Evolutionary conservation across 2,888 invertebrate genomes (phyloP), one percentile per base, ranked within the genome.

Genomic region (Xylocampa areola): DNA sequence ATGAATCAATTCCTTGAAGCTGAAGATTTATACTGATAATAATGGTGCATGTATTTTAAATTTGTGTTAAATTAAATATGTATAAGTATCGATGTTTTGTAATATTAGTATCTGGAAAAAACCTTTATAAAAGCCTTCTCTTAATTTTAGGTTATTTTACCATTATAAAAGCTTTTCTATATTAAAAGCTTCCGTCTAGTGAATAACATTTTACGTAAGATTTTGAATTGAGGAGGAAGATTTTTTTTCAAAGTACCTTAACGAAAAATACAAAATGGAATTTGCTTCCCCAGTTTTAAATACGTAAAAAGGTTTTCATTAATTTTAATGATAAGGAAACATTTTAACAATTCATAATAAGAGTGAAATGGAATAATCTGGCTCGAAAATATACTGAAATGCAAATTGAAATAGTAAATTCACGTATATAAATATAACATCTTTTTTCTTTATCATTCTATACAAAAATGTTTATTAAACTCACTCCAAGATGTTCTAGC

Each of bases 251-350:
- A 41, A 67, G 27, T 55, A 40, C 16, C 5, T 17, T 14, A 23
- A 8, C 5, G 21, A 0, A 30, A 48, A 59, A 62, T 25, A 7
- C 16, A 27, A 43, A 33, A 30, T 25, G 0, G 21, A 30, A 27
- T 30, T 21, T 1, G 1, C 21, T 35, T 35, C 2, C 7, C 4
- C 11, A 21, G 25, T 35, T 33, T 35, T 17, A 23, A 67, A 29
- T 6, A 25, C 2, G 14, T 33, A n/a, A 50, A 61, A 40, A 8
- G 17, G 10, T 40, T 41, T 61, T 43, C 13, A 65, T 47, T 10
- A 41, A 57, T 37, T 57, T 65, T 10, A 25, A 43, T 37, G 10
- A 11, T n/a, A 41, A 14, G 13, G 7, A 23, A 43, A 43, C 25
- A 45, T 39, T 25, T n/a, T 19, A 39, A 30, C 13, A 5, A 14